Conservation (phyloP, 2,797 vertebrate genomes). For the Hoplostethus atlanticus region DNA sequence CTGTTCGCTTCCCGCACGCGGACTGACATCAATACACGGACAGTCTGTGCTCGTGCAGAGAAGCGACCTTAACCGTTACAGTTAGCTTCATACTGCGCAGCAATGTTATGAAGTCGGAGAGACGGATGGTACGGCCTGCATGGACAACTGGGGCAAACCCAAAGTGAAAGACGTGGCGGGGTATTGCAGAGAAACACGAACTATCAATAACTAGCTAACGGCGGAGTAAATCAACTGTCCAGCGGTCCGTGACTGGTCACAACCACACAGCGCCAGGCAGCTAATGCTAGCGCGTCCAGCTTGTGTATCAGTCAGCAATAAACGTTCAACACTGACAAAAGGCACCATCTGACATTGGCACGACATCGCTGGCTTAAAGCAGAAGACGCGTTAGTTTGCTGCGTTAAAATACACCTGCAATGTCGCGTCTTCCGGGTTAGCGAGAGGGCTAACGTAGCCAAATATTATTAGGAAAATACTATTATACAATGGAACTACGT, state of each 20-base stretch:
- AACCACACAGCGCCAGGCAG: not conserved
- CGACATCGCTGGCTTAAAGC: not conserved
- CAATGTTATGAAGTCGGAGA: not conserved
- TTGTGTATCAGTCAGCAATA: too few relatives aligned
- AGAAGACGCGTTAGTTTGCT: too few relatives aligned
- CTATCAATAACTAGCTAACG: not conserved
- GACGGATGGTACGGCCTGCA: too few relatives aligned
- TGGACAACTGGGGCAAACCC: too few relatives aligned
- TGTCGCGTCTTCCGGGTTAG: constrained; percentile 68
- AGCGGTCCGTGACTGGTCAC: not conserved
- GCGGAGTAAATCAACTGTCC: not conserved
- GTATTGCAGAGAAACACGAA: too few relatives aligned
- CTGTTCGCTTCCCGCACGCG: too few relatives aligned
- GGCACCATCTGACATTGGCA: not conserved
- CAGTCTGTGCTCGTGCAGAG: too few relatives aligned
- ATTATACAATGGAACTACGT: not conserved
- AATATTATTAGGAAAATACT: constrained; percentile 12
- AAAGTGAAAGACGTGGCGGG: too few relatives aligned
- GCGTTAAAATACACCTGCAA: constrained; percentile 45
- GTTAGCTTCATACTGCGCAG: not conserved
- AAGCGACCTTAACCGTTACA: not conserved
- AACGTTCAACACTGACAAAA: too few relatives aligned
- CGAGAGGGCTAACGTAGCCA: constrained; percentile 38
- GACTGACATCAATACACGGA: too few relatives aligned
- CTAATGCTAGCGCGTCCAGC: not conserved